Conservation (phyloP, 2,888 invertebrate species). For the Scrobipalpa costella region DNA sequence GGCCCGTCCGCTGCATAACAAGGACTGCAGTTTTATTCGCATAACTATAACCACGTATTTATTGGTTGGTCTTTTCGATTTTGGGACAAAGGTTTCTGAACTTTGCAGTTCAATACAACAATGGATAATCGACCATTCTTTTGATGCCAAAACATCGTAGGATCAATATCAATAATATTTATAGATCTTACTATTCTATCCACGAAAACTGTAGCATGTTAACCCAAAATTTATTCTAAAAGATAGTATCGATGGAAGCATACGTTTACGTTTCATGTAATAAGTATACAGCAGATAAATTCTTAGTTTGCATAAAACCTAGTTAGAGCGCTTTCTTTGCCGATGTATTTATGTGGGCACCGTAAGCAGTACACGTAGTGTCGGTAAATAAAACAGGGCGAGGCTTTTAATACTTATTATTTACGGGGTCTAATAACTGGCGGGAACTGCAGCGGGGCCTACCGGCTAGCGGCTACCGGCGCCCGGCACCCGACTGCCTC, state of each 20-base stretch:
- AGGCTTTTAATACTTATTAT: conserved; percentile 73
- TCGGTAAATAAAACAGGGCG: conserved; percentile 68
- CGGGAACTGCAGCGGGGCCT: conserved; percentile 33
- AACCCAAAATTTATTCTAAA: conserved; percentile 13
- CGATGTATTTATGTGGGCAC: conserved; percentile 47
- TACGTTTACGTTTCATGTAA: conserved; percentile 15
- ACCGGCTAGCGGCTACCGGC: conserved; percentile 32
- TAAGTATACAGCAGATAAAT: conserved; percentile 24
- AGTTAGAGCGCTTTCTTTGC: conserved; percentile 36
- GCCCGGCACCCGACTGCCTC: background rate
- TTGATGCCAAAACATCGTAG: no score
- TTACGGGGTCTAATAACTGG: conserved; percentile 70
- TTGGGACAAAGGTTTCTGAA: conserved; percentile 14
- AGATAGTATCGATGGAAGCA: conserved; percentile 16
- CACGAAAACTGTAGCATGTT: background rate
- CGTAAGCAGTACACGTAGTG: conserved; percentile 59
- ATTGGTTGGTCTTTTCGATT: background rate
- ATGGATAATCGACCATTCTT: no score
- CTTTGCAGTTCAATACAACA: background rate
- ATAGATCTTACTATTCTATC: no score
- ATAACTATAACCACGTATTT: conserved; percentile 17
- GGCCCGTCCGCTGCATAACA: conserved; percentile 17
- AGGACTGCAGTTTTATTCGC: conserved; percentile 21
- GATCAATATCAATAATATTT: no score
- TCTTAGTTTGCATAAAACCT: conserved; percentile 23